Evolutionary conservation across 2,797 vertebrate species (phyloP).

Genomic region (Falco concolor): DNA sequence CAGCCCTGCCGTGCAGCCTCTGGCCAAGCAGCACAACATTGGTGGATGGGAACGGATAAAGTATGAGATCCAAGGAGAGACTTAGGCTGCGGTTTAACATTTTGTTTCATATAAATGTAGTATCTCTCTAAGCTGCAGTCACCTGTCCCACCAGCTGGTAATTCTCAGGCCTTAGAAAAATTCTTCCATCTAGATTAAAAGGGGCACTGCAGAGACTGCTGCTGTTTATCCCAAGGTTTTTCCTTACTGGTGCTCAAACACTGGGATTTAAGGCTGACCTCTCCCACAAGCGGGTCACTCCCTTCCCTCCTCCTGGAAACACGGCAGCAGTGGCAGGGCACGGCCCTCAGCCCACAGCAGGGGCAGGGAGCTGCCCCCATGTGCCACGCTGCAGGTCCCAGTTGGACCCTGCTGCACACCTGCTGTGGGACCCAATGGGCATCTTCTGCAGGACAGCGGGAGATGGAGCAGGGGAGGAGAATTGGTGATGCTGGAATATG

Average conservation of each 20-base stretch:
- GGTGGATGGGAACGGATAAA: accelerated
- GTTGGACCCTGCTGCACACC: background rate
- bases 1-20: background rate
- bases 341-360: background rate
- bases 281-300: background rate
- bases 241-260: background rate
- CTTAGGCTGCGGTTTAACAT: background rate
- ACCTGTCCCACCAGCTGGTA: background rate
- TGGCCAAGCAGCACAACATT: background rate
- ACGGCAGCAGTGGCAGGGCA: background rate
- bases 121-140: background rate
- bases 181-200: background rate
- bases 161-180: background rate
- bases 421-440: accelerated
- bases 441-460: background rate
- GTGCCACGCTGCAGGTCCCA: accelerated
- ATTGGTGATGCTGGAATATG: background rate
- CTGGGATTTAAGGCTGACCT: background rate
- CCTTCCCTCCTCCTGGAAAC: background rate
- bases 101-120: background rate
- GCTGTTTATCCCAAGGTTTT: background rate
- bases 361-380: background rate
- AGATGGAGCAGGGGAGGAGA: background rate
- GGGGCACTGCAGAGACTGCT: background rate
- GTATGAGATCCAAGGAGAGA: background rate